Percentiles rank a stretch among this genome's conserved stretches.
phyloP scores from a whole-genome alignment of 2,888 invertebrate genomes.

The Tyria jacobaeae region DNA sequence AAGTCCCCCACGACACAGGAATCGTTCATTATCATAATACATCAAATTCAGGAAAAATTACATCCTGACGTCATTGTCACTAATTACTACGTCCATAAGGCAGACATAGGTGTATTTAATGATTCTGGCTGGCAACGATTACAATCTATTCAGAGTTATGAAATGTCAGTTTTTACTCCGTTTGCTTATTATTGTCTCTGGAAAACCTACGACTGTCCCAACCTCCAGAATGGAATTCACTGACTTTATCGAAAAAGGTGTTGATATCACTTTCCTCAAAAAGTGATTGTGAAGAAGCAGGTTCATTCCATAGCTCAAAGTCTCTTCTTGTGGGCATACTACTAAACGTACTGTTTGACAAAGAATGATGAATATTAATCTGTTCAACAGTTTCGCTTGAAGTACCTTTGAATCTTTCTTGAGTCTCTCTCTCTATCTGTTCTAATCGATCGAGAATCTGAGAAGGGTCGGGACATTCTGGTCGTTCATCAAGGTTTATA shows the following conservation, averaged over 20 bases:
- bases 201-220: slow-evolving; percentile 35
- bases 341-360: slow-evolving; percentile 32
- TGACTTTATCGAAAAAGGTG: slow-evolving; percentile 24
- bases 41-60: too few relatives aligned
- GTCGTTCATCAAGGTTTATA: slow-evolving; percentile 69
- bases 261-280: slow-evolving; percentile 24
- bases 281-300: slow-evolving; percentile 16
- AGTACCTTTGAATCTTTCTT: slow-evolving; percentile 62
- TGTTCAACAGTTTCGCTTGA: slow-evolving; percentile 12
- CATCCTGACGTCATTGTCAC: too few relatives aligned
- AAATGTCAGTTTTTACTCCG: slow-evolving; percentile 50
- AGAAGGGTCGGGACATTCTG: slow-evolving; percentile 63
- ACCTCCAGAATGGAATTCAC: slow-evolving; percentile 33
- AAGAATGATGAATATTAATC: slow-evolving; percentile 8
- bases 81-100: too few relatives aligned
- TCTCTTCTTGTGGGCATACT: slow-evolving; percentile 49
- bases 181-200: slow-evolving; percentile 37
- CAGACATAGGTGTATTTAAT: too few relatives aligned
- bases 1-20: too few relatives aligned
- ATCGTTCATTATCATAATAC: too few relatives aligned
- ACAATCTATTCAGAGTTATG: too few relatives aligned
- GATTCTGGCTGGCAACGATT: too few relatives aligned
- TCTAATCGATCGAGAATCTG: slow-evolving; percentile 76
- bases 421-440: slow-evolving; percentile 76
- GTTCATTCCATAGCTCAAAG: slow-evolving; percentile 52